Base-by-base conservation (phyloP, 1,140 invertebrate species). In the Sycophaga agraensis region DNA sequence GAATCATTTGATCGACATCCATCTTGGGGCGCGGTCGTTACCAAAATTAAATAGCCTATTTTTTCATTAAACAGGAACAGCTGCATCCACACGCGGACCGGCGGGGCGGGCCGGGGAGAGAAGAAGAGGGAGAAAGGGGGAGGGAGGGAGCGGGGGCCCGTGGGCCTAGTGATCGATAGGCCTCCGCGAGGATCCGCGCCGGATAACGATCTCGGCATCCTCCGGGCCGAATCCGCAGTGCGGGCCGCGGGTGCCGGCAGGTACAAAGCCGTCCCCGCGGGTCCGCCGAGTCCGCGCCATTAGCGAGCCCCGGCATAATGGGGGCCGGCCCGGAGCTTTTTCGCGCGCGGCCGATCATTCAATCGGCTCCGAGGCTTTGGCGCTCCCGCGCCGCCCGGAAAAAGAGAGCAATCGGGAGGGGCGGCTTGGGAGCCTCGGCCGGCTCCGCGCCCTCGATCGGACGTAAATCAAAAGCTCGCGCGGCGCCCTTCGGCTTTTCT, bases 11-110 rank as follows among this genome's bases (percentile, higher is more conserved):
- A n/a, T n/a, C n/a, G n/a, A n/a, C n/a, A n/a, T n/a, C n/a, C n/a
- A n/a, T n/a, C n/a, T n/a, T n/a, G n/a, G n/a, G 26, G 24, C 11
- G 28, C 2, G 16, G 31, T 57, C 54, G 42, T 48, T 34, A 43
- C 37, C 21, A 49, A 62, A 62, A 62, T 62, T 55, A 62, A 49
- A 56, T 43, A 17, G 24, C n/a, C n/a, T 62, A 55, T 62, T 62
- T 62, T 62, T 62, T 62, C 59, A 62, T 62, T 40, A 62, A 62
- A 62, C 39, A 56, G 53, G 51, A 62, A 50, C 59, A 62, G 59
- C 59, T 62, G 59, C 59, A 62, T 45, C 66, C 65, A 68, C 65
- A 64, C 28, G 28, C 28, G 28, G 28, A 31, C 11, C 28, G 5
- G 28, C 28, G 28, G 5, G 11, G 28, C 28, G 28, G 28, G 28